Base-by-base conservation (phyloP, 92 coral and sea anemone genomes). In the Umimayanthus kanabou region DNA sequence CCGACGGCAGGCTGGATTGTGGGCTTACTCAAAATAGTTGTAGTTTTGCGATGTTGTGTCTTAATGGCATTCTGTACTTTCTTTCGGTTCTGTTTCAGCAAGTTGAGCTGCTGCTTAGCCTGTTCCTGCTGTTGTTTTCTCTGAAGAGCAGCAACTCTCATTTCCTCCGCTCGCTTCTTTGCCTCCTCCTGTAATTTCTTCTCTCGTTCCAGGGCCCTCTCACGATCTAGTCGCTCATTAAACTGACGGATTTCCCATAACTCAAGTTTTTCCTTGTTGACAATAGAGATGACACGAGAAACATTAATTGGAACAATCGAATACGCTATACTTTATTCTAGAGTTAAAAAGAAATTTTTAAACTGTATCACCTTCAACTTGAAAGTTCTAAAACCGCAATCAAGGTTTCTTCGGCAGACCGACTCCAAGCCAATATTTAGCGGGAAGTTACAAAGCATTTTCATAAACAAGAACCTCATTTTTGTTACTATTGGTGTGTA, bases 181-280 rank as follows among this genome's bases (percentile, higher is more conserved):
- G 96, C 98, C 85, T 97, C 99, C 90, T 94, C 96, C 69, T 97
- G 99, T 28, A 93, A 85, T 57, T 85, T 90, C 93, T 97, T 97
- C 81, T 97, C 99, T 80, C 98, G 95, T 80, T 92, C 94, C 85
- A 97, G 80, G 33, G 98, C 98, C 75, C 91, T 88, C 79, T 97
- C 99, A 26, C 99, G 95, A 65, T 97, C 99, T 53, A 93, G 92
- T 10, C 95, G 94, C 90, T 97, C 99, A 71, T 93, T 91, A 89
- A 95, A 97, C 80, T 97, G 99, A 57, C 99, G 99, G 73, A 97
- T 90, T 89, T 97, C 99, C 99, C 99, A 97, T 23, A 97, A 92
- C 79, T 97, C 99, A 7, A 97, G 93, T 80, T 97, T 95, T 80
- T 92, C 98, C 99, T 97, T 76, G 69, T 72, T 14, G 45, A 11